Evolutionary conservation across 2,888 invertebrate genomes (phyloP).

Genomic region (Poecilus cupreus): DNA sequence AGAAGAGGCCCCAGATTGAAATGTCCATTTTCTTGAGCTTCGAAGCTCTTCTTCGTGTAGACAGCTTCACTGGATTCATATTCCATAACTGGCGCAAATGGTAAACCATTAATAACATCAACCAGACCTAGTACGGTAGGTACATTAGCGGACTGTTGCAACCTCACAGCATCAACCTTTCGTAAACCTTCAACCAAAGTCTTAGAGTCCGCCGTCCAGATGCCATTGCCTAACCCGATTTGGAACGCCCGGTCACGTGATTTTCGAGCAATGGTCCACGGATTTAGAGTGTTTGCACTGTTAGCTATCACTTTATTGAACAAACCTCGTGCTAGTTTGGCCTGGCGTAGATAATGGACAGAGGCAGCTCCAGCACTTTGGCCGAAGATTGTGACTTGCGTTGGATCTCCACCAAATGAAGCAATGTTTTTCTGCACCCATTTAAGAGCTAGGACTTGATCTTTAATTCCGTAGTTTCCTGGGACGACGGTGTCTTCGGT

Average conservation of each 20-base stretch:
- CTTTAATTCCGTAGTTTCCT: conserved; percentile 43
- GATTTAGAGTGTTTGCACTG: background rate
- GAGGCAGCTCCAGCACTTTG: conserved; percentile 40
- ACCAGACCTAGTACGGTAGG: no score
- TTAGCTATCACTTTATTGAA: background rate
- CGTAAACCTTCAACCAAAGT: background rate
- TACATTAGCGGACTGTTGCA: no score
- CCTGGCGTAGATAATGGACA: conserved; percentile 6
- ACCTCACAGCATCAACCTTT: background rate
- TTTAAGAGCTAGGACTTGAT: conserved; percentile 36
- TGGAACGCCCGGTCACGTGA: background rate
- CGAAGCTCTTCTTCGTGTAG: no score
- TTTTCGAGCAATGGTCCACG: background rate
- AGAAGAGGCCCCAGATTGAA: no score
- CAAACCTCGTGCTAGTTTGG: background rate
- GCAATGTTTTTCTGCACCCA: conserved; percentile 44
- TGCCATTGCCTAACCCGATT: background rate
- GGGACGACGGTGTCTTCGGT: conserved; percentile 1
- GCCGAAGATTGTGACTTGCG: conserved; percentile 34
- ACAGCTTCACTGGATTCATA: no score
- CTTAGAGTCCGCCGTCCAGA: background rate
- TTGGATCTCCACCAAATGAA: conserved; percentile 37
- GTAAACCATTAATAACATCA: no score
- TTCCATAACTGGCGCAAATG: no score
- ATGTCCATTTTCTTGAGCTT: no score